Percentiles rank a stretch among this genome's conserved stretches.
Conservation (phyloP, 2,888 invertebrate species). For the Oligia latruncula region DNA sequence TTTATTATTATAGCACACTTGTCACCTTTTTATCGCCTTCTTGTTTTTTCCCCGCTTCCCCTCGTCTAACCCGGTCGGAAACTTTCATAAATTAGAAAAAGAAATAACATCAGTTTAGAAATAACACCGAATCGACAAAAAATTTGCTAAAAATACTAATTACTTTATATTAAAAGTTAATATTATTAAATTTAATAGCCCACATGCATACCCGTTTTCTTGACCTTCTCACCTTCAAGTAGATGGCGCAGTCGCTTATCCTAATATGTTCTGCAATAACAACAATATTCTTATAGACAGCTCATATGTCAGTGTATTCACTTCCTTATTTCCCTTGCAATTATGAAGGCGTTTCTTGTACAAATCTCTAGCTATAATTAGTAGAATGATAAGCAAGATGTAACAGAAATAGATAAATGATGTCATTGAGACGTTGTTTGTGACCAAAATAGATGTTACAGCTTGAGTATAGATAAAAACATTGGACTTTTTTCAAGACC, state of each 20-base stretch:
- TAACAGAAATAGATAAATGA: slow-evolving; percentile 59
- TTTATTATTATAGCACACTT: no score
- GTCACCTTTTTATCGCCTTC: no score
- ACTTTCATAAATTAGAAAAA: no score
- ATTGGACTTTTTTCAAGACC: not conserved
- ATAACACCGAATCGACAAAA: no score
- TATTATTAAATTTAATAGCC: no score
- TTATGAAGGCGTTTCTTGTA: slow-evolving; percentile 47
- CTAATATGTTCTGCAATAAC: slow-evolving; percentile 7
- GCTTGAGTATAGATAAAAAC: slow-evolving; percentile 8
- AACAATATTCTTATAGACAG: not conserved
- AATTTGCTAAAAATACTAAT: no score
- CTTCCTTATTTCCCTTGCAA: slow-evolving; percentile 45
- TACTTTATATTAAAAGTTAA: no score
- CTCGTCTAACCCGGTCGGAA: no score
- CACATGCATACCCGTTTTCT: not conserved
- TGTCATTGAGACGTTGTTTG: slow-evolving; percentile 31
- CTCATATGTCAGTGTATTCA: not conserved
- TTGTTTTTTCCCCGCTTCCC: no score
- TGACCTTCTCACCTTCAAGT: not conserved
- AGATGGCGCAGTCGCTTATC: not conserved
- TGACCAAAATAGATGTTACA: slow-evolving; percentile 45
- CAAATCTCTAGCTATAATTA: slow-evolving; percentile 54
- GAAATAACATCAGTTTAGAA: no score
- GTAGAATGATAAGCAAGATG: slow-evolving; percentile 28